Conservation (phyloP, 1,140 invertebrate genomes). For the Lanistes nyassanus region DNA sequence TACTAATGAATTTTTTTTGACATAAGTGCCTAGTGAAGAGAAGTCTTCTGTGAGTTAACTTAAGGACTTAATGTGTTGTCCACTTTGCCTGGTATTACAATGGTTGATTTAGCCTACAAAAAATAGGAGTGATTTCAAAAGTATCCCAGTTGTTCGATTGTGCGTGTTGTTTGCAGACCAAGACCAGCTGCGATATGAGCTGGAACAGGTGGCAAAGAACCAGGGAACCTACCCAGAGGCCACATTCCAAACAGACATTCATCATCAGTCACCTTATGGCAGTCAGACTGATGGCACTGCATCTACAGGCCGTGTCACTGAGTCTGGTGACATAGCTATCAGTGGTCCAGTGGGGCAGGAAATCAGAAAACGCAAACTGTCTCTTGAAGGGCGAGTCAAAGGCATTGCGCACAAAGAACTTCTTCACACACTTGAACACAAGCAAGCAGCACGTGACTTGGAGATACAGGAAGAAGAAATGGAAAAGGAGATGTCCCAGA, state of each 20-base stretch:
- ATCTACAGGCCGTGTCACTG: not conserved
- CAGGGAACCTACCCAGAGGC: constrained; percentile 1
- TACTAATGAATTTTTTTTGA: no score
- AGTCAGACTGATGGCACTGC: constrained; percentile 32
- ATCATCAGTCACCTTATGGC: constrained; percentile 5
- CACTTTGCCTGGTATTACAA: no score
- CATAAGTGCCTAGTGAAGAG: no score
- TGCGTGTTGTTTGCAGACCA: constrained; percentile 45
- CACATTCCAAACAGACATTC: constrained; percentile 1
- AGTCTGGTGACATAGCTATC: constrained; percentile 17
- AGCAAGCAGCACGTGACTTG: constrained; percentile 40
- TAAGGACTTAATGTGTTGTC: no score
- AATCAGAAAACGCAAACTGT: constrained; percentile 35
- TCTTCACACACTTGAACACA: constrained; percentile 36
- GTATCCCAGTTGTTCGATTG: not conserved
- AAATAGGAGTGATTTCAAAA: no score
- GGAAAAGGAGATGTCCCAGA: constrained; percentile 44
- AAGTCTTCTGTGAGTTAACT: no score
- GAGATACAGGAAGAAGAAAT: constrained; percentile 42
- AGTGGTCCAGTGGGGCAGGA: constrained; percentile 33
- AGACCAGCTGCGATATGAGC: constrained; percentile 35
- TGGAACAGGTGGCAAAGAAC: constrained; percentile 25
- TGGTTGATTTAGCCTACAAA: no score
- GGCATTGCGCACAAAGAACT: constrained; percentile 52
- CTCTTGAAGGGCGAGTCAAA: constrained; percentile 45